These are phyloP conservation scores for Simalia tracyae DNA, from an alignment of 2,797 vertebrate genomes.

Conservation along the genomic window DNA sequence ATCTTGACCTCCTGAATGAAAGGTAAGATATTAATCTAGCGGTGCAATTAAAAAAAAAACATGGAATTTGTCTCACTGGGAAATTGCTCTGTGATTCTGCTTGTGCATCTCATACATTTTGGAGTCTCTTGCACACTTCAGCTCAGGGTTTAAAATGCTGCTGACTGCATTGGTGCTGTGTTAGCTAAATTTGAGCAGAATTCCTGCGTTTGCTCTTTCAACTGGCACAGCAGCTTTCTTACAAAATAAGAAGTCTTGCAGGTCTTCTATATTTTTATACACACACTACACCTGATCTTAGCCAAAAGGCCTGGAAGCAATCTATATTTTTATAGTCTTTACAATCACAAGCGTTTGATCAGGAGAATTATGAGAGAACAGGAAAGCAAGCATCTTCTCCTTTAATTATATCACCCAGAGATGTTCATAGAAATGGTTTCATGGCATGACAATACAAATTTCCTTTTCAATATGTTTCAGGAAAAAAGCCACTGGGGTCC, in stretches of 20 bases:
- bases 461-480: background rate
- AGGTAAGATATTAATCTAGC: background rate
- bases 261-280: background rate
- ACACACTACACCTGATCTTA: no score
- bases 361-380: background rate
- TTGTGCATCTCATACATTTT: background rate
- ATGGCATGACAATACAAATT: background rate
- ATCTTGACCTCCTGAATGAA: background rate
- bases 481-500: background rate
- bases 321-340: background rate
- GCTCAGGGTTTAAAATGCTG: background rate
- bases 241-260: background rate
- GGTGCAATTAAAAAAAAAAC: background rate
- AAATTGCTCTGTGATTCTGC: background rate
- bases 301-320: no score
- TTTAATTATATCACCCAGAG: background rate
- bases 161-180: background rate
- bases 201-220: background rate
- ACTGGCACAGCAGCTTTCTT: background rate
- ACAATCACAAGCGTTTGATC: background rate
- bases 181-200: background rate
- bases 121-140: background rate
- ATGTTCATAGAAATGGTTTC: background rate
- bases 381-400: background rate
- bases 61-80: background rate